Percentiles rank a stretch among this genome's conserved stretches.
Conservation (phyloP, 1,140 invertebrate species). For the Anoplophora glabripennis region DNA sequence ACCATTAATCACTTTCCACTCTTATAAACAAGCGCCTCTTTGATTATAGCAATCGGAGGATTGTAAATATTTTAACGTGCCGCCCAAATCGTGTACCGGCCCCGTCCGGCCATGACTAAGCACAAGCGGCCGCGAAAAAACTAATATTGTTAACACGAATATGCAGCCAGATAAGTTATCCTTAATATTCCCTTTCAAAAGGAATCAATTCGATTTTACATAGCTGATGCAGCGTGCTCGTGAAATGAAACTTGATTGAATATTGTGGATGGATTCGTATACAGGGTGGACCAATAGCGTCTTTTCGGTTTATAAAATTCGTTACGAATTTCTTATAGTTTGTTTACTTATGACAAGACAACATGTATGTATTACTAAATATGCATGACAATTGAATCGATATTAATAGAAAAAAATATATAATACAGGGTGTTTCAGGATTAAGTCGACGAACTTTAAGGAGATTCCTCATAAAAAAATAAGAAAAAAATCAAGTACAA, state of each 20-base stretch:
- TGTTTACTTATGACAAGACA: too few relatives aligned
- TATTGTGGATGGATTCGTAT: not conserved
- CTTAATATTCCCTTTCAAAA: not conserved
- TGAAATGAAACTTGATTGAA: constrained; percentile 1
- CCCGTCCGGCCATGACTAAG: not conserved
- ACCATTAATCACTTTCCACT: constrained; percentile 23
- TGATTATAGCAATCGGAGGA: constrained; percentile 13
- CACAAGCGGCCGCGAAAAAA: not conserved
- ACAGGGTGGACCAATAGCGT: too few relatives aligned
- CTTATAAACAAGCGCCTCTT: constrained; percentile 6
- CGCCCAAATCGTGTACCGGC: constrained; percentile 20
- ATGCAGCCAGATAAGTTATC: constrained; percentile 7
- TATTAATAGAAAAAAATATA: too few relatives aligned
- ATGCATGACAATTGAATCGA: too few relatives aligned
- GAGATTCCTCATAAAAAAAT: too few relatives aligned
- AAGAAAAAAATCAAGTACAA: too few relatives aligned
- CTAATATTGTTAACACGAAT: constrained; percentile 17
- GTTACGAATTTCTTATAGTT: too few relatives aligned
- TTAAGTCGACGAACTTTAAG: too few relatives aligned
- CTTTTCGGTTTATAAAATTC: too few relatives aligned
- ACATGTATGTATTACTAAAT: too few relatives aligned
- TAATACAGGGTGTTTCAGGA: too few relatives aligned
- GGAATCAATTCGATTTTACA: constrained; percentile 1
- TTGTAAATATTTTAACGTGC: constrained; percentile 20
- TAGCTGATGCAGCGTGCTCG: not conserved